phyloP scores from a whole-genome alignment of 23 tunicate genomes.

The Oikopleura vanhoeffeni region DNA sequence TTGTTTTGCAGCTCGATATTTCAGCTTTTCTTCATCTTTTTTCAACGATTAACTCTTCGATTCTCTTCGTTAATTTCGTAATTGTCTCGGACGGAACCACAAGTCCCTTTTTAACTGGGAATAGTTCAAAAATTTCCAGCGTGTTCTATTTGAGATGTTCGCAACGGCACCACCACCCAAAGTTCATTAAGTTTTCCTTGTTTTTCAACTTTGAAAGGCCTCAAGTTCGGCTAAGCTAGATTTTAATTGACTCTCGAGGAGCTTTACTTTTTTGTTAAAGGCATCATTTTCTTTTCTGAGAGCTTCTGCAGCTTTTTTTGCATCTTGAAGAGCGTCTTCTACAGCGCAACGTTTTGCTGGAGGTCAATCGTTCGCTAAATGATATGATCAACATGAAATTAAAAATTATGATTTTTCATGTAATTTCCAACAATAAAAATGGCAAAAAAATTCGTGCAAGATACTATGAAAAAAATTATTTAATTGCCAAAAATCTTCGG shows the following conservation, averaged over 20 bases:
- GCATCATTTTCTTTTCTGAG: slow-evolving; percentile 73
- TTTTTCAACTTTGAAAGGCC: slow-evolving; percentile 92
- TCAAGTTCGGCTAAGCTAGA: slow-evolving; percentile 54
- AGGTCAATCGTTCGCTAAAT: too few relatives aligned
- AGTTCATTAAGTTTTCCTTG: slow-evolving; percentile 89
- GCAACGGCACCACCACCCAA: slow-evolving; percentile 78
- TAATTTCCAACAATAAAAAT: too few relatives aligned
- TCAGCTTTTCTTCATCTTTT: neutral
- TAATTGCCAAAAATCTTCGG: too few relatives aligned
- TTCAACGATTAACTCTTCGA: neutral
- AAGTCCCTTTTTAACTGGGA: neutral
- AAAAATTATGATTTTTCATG: too few relatives aligned
- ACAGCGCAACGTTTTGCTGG: slow-evolving; percentile 55
- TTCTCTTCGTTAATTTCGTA: neutral
- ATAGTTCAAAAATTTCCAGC: neutral
- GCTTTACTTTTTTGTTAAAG: slow-evolving; percentile 49
- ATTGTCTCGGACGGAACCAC: neutral
- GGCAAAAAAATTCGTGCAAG: too few relatives aligned
- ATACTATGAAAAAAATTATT: too few relatives aligned
- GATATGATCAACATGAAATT: too few relatives aligned
- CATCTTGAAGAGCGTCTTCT: slow-evolving; percentile 60
- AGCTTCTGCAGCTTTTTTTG: slow-evolving; percentile 53
- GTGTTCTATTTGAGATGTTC: slow-evolving; percentile 61
- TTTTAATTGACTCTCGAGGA: slow-evolving; percentile 68
- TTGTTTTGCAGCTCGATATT: slow-evolving; percentile 49